Evolutionary conservation across 1,140 invertebrate genomes (phyloP), one percentile per base, ranked within the genome.

Genomic region (Ectropis grisescens): DNA sequence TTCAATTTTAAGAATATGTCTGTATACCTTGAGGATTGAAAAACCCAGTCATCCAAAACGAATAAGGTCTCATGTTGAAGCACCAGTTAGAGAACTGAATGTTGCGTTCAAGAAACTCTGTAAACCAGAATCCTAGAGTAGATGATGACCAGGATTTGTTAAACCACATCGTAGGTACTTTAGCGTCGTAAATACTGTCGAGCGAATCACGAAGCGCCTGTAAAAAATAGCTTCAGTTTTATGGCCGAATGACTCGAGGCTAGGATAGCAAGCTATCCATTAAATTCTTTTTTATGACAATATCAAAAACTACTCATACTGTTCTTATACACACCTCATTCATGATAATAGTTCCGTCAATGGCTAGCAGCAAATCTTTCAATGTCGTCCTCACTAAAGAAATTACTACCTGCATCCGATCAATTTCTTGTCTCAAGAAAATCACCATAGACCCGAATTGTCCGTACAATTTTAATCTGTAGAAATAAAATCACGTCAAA

Each of bases 11-110:
- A n/a, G n/a, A n/a, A n/a, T n/a, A n/a, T n/a, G n/a, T n/a, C n/a
- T n/a, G n/a, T n/a, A n/a, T 41, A 81, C 76, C 76, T 84, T 98
- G 96, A 1, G 96, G 94, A 85, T 98, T 98, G 71, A 98, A 98
- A 72, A 98, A 98, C 6, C 96, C 97, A 12, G 96, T 97, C 93
- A 98, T 97, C 97, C 97, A 98, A 83, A 98, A 98, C 0, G 91
- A 90, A 51, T 88, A 83, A 49, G 96, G 95, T 53, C 92, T 86
- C 16, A 91, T 93, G 51, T 90, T 86, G 47, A 86, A 89, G 52
- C 93, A 89, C 95, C 95, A 98, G 7, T 84, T 84, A 35, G 90
- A 84, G 58, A 97, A 97, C 69, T 98, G 95, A 35, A 83, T 83
- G 69, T 96, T 94, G 40, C 93, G 85, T 76, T 98, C 96, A 43